phyloP scores from a whole-genome alignment of 2,113 vertebrate species.

The Heteronetta atricapilla region DNA sequence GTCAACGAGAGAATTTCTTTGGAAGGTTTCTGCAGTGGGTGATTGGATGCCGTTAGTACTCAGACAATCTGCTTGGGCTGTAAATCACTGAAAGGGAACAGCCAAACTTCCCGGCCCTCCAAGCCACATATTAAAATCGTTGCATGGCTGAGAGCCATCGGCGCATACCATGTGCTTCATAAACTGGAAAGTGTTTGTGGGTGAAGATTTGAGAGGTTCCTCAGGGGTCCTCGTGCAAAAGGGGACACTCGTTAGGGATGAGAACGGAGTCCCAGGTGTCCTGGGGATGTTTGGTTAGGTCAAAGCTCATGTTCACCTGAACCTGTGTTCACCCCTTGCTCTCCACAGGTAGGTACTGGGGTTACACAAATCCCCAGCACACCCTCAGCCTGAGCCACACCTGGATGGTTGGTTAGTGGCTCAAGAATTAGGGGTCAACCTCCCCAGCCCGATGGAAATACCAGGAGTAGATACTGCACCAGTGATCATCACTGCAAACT shows the following conservation, averaged over 20 bases:
- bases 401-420: neutral
- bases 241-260: neutral
- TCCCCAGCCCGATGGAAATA: neutral
- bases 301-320: rapidly evolving
- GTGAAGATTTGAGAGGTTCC: neutral
- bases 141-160: neutral
- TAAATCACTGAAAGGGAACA: neutral
- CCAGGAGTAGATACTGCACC: neutral
- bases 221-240: neutral
- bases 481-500: neutral
- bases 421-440: neutral
- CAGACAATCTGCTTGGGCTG: neutral
- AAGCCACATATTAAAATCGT: neutral
- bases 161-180: neutral
- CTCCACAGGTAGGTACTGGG: rapidly evolving
- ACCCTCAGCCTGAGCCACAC: neutral
- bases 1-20: neutral
- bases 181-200: neutral
- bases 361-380: neutral
- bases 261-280: neutral
- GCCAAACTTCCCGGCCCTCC: neutral
- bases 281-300: neutral
- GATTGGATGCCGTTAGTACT: neutral
- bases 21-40: neutral
- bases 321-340: rapidly evolving